Percentiles rank a stretch among this genome's conserved stretches.
phyloP scores from a whole-genome alignment of 2,888 invertebrate species.

The Drosophila peninsularis region DNA sequence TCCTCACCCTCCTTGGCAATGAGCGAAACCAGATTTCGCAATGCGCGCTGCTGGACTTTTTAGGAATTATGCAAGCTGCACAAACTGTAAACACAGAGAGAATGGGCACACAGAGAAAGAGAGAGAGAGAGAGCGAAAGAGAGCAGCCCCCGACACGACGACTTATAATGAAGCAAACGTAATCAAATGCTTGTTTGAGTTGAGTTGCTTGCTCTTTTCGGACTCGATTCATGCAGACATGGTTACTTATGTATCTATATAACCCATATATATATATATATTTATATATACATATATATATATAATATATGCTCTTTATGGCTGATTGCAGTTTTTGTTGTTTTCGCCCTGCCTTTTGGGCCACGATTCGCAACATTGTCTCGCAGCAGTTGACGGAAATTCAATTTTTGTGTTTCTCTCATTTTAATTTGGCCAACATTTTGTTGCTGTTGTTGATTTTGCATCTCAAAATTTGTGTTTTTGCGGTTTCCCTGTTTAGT shows the following conservation, averaged over 20 bases:
- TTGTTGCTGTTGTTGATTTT: conserved; percentile 5
- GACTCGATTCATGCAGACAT: conserved; percentile 49
- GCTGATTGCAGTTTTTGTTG: conserved; percentile 19
- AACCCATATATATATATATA: neutral
- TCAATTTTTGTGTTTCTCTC: conserved; percentile 30
- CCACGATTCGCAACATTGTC: conserved; percentile 64
- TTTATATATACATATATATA: neutral
- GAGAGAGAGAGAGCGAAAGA: conserved; percentile 2
- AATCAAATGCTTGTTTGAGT: conserved; percentile 56
- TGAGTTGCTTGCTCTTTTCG: conserved; percentile 44
- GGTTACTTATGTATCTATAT: too few relatives aligned
- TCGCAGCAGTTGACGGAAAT: conserved; percentile 33
- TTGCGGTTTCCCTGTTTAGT: conserved; percentile 50
- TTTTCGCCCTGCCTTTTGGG: conserved; percentile 42
- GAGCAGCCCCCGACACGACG: conserved; percentile 3
- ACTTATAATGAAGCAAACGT: conserved; percentile 19
- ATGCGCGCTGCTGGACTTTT: conserved; percentile 44
- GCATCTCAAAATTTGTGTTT: conserved; percentile 48
- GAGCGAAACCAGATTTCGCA: conserved; percentile 58
- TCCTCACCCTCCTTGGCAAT: conserved; percentile 22
- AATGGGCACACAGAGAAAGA: neutral
- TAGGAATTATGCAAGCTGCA: conserved; percentile 66
- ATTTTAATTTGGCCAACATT: conserved; percentile 46
- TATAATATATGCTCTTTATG: conserved; percentile 7
- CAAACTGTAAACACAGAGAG: conserved; percentile 39